Percentiles rank a stretch among this genome's conserved stretches.
These are phyloP conservation scores for Mimas tiliae DNA, from an alignment of 2,888 invertebrate genomes.

Conservation along the genomic window DNA sequence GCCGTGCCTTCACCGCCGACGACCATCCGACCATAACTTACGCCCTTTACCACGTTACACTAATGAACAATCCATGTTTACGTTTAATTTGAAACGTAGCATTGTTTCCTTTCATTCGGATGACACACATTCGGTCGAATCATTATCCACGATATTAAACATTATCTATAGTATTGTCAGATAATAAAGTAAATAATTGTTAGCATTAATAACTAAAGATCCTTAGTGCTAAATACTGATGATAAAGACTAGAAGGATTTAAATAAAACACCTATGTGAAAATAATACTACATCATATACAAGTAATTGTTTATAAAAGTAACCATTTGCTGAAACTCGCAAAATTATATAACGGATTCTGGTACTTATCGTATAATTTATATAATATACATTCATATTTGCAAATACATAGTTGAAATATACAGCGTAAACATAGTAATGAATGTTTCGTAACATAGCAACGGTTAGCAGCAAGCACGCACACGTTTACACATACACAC, in stretches of 20 bases:
- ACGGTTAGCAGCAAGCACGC: constrained; percentile 46
- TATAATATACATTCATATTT: not conserved
- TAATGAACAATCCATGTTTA: constrained; percentile 57
- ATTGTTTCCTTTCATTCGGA: not conserved
- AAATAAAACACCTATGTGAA: too few relatives aligned
- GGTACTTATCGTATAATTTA: too few relatives aligned
- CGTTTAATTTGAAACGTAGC: constrained; percentile 41
- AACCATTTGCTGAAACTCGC: not conserved
- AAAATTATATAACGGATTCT: not conserved
- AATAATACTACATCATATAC: too few relatives aligned
- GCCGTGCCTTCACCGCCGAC: constrained; percentile 60
- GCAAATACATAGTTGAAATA: not conserved
- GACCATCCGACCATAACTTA: constrained; percentile 55
- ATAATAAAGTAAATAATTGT: not conserved
- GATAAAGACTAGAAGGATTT: too few relatives aligned
- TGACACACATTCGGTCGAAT: not conserved
- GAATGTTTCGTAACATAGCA: constrained; percentile 53
- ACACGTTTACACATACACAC: constrained; percentile 28
- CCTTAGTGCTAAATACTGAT: too few relatives aligned
- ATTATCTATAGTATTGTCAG: too few relatives aligned
- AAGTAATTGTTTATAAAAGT: not conserved
- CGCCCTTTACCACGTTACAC: constrained; percentile 58
- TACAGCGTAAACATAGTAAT: constrained; percentile 11
- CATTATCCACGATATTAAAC: not conserved
- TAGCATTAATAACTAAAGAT: too few relatives aligned